phyloP scores from a whole-genome alignment of 2,113 vertebrate genomes.

The Platysteira castanea region DNA sequence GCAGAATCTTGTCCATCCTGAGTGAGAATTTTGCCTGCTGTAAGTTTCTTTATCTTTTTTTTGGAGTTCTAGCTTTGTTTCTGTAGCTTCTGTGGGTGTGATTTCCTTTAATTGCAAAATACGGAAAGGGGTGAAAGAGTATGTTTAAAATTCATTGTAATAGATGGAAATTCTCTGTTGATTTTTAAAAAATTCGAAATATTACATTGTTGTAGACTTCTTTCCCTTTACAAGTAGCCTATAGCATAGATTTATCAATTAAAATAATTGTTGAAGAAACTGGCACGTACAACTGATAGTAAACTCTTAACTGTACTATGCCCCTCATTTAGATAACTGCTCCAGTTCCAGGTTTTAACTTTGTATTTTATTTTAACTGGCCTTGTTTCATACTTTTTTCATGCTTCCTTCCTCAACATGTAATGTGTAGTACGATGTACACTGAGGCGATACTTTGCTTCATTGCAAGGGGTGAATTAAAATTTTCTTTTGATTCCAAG shows the following conservation, averaged over 20 bases:
- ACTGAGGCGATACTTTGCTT: neutral
- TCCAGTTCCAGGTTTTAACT: neutral
- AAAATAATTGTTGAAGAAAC: neutral
- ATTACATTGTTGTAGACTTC: neutral
- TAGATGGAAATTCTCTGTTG: neutral
- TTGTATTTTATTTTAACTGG: neutral
- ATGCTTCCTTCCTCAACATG: neutral
- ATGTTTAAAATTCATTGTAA: neutral
- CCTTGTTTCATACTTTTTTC: neutral
- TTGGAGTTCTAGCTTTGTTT: neutral
- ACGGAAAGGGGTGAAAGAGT: neutral
- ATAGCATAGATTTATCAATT: neutral
- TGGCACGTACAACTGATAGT: neutral
- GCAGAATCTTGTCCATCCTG: neutral
- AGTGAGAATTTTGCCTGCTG: neutral
- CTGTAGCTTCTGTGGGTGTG: neutral
- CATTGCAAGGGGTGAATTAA: neutral
- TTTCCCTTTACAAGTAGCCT: neutral
- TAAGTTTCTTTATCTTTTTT: slow-evolving; percentile 18
- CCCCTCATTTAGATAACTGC: neutral
- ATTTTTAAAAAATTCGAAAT: neutral
- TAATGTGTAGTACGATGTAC: neutral
- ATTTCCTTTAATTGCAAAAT: neutral
- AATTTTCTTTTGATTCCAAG: neutral
- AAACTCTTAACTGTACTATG: neutral